Evolutionary conservation across 2,113 vertebrate genomes (phyloP), one percentile per base, ranked within the genome.

Genomic region (Kryptolebias marmoratus): DNA sequence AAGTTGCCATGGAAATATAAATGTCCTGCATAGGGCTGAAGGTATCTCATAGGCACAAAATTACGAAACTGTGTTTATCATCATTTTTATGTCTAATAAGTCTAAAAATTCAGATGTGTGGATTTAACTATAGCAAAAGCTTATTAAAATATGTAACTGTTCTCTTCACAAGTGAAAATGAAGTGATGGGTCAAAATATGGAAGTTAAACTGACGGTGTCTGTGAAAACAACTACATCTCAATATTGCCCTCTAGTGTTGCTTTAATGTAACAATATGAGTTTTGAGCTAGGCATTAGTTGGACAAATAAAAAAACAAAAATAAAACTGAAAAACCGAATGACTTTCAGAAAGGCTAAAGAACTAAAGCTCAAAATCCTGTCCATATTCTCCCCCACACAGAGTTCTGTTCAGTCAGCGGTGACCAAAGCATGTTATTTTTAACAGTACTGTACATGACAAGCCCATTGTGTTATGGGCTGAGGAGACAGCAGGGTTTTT

Each of bases 191-290:
- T 14, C 7, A 5, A 42, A 9, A 60, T 16, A 49, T 59, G 10
- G 36, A 52, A 15, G 28, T 14, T 12, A 36, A 31, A 68, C 48
- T n/a, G 11, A 8, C 32, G 31, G 9, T 44, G 9, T 42, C 58
- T 56, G 13, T 59, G 3, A 11, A 71, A 67, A 71, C 30, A 68
- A 42, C 50, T 2, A n/a, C 62, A 62, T 18, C n/a, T 48, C 48
- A 81, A 83, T 80, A 68, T 83, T 91, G 89, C 54, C 87, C 81
- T 82, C 91, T 92, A 84, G 88, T 84, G 89, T 82, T 32, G 30
- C 9, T 13, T 72, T 52, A 2, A 28, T 36, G 49, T 63, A 47
- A 50, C 39, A 42, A 42, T 9, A 42, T 9, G 39, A 42, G 7
- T 4, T 4, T 36, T 36, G 36, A 36, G 7, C 7, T 3, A 36